Evolutionary conservation across 2,113 vertebrate genomes (phyloP).

Genomic region (Erythrocebus patas): DNA sequence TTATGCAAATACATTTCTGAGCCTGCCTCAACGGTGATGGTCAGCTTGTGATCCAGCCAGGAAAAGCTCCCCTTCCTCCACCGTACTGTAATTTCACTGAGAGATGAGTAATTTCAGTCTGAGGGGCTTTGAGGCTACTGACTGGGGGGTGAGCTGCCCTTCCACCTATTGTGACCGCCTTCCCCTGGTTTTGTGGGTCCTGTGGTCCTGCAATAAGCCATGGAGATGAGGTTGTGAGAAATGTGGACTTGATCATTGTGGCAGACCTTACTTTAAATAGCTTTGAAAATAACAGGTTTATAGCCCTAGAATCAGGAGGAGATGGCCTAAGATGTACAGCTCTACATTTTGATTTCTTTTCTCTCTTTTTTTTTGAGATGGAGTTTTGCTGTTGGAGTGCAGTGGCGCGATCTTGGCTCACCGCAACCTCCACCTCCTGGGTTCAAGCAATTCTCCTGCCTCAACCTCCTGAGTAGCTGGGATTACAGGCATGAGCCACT

Average conservation of each 20-base stretch:
- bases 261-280: background rate
- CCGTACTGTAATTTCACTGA: background rate
- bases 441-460: too few species aligned
- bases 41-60: background rate
- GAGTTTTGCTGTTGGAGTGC: too few species aligned
- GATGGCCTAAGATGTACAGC: background rate
- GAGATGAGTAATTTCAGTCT: background rate
- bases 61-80: background rate
- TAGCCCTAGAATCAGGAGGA: background rate
- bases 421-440: too few species aligned
- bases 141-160: background rate
- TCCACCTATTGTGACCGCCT: background rate
- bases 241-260: background rate
- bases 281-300: background rate
- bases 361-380: background rate
- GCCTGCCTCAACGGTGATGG: rapidly evolving
- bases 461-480: too few species aligned
- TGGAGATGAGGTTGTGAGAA: background rate
- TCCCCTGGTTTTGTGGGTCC: background rate
- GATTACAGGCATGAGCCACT: too few species aligned
- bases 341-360: background rate
- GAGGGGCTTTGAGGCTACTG: background rate
- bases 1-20: slow-evolving; percentile 11
- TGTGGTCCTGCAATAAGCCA: background rate
- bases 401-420: rapidly evolving